phyloP scores from a whole-genome alignment of 2,113 vertebrate genomes.

The Nannospalax galili region DNA sequence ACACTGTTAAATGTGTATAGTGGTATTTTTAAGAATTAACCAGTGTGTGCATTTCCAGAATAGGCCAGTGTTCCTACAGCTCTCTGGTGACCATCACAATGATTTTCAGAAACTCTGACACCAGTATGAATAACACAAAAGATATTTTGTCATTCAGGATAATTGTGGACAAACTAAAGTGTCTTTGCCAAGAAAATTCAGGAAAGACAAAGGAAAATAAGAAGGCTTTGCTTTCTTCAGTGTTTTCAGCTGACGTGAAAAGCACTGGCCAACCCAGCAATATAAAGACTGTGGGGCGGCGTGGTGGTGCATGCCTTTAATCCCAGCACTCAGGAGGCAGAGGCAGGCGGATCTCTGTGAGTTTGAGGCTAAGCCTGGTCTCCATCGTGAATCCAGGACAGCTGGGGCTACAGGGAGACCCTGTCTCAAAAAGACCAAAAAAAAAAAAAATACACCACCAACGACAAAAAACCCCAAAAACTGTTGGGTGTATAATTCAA shows the following conservation, averaged over 20 bases:
- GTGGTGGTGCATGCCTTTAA: too few relatives aligned
- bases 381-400: too few relatives aligned
- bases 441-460: too few relatives aligned
- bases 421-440: too few relatives aligned
- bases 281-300: background rate
- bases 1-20: background rate
- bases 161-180: background rate
- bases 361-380: too few relatives aligned
- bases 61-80: background rate
- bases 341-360: too few relatives aligned
- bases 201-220: background rate
- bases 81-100: background rate
- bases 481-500: slow-evolving; percentile 43
- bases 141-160: slow-evolving; percentile 15
- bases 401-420: too few relatives aligned
- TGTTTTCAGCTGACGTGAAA: background rate
- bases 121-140: background rate
- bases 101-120: background rate
- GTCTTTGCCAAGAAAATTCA: background rate
- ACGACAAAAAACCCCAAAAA: too few relatives aligned
- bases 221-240: background rate
- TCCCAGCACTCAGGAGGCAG: too few relatives aligned
- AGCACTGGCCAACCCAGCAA: slow-evolving; percentile 19
- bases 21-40: background rate
- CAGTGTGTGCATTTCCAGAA: background rate